phyloP scores from a whole-genome alignment of 2,888 invertebrate species.

The Tholera decimalis region DNA sequence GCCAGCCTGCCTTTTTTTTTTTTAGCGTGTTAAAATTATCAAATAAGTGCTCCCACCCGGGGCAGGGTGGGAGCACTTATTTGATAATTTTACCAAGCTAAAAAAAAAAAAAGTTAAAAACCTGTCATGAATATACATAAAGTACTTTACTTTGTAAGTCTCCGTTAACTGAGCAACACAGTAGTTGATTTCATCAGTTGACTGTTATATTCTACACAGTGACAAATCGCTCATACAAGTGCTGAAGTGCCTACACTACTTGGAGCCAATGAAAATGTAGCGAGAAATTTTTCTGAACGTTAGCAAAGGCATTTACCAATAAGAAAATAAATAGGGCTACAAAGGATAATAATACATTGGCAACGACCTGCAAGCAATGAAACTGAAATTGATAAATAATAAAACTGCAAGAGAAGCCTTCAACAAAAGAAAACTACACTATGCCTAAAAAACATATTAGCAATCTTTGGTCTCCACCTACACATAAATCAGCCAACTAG shows the following conservation, averaged over 20 bases:
- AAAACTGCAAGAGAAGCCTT: slow-evolving; percentile 1
- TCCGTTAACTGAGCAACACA: slow-evolving; percentile 13
- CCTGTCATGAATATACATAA: slow-evolving; percentile 15
- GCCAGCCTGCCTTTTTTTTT: too few relatives aligned
- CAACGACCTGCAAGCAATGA: background rate
- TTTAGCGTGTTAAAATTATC: too few relatives aligned
- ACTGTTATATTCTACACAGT: slow-evolving; percentile 38
- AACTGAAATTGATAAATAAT: slow-evolving; percentile 13
- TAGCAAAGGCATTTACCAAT: slow-evolving; percentile 58
- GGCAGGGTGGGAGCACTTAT: too few relatives aligned
- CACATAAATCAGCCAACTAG: too few relatives aligned
- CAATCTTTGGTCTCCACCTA: too few relatives aligned
- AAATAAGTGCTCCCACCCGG: too few relatives aligned
- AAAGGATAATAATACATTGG: too few relatives aligned
- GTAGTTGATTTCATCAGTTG: slow-evolving; percentile 38
- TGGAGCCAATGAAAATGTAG: slow-evolving; percentile 6
- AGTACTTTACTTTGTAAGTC: slow-evolving; percentile 13
- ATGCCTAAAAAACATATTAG: too few relatives aligned
- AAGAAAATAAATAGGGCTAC: slow-evolving; percentile 68
- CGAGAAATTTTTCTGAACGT: slow-evolving; percentile 14
- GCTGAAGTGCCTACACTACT: background rate
- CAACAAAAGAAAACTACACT: too few relatives aligned
- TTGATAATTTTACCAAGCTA: too few relatives aligned
- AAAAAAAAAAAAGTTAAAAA: too few relatives aligned
- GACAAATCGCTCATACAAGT: slow-evolving; percentile 20